Evolutionary conservation across 2,888 invertebrate genomes (phyloP), one percentile per base, ranked within the genome.

Genomic region (Cybosia mesomella): DNA sequence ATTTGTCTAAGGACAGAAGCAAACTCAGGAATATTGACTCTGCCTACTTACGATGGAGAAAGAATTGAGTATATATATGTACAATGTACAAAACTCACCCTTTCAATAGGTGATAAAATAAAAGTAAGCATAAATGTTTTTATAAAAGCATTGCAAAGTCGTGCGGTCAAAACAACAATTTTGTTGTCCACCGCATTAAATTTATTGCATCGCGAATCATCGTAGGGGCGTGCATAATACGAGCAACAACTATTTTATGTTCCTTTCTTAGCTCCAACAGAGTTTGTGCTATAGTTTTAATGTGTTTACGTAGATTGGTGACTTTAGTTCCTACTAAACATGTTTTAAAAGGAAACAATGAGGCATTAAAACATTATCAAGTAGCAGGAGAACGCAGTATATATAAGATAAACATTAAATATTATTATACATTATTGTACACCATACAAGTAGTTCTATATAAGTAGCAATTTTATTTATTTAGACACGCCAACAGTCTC

Each of bases 101-200:
- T 86, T 85, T 87, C 88, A 88, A 90, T 89, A 87, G 87, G 82
- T 84, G 70, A 84, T 86, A 87, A 88, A 87, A 85, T 85, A 85
- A 88, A 89, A 86, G 86, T 86, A 87, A 85, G 81, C 82, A 81
- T 81, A 73, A 73, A 76, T 74, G 1, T 77, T 84, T 80, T 87
- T 86, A 87, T 86, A 87, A 89, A 85, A 84, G 88, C 85, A 84
- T 81, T 85, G 85, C 85, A 83, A 81, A 89, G 88, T 87, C 86
- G 89, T 89, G 90, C 89, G 90, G 91, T 92, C 92, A 92, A 91
- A 92, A 91, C 93, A 92, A 92, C 92, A 94, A 94, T 94, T 94
- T 94, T 87, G 92, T 90, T 92, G 94, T 94, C 94, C 91, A 91
- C 87, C 90, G 87, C 87, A 91, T 89, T 89, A 86, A 91, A 94